Evolutionary conservation across 2,888 invertebrate genomes (phyloP), one percentile per base, ranked within the genome.

Genomic region (Campoplex capitator): DNA sequence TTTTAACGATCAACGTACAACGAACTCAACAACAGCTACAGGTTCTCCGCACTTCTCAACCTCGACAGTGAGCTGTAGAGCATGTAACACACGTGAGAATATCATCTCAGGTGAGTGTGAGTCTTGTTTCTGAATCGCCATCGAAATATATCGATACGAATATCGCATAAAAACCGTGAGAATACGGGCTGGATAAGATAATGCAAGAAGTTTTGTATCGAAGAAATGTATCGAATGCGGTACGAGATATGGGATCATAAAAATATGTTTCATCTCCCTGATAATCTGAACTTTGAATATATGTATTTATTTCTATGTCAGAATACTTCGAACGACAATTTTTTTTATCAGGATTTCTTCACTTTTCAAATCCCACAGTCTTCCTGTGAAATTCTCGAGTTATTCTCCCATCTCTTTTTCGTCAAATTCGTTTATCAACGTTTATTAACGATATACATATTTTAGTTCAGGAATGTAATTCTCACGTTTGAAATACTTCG

Each of bases 1-100:
- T 75, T 76, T 81, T 85, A 85, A 85, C 85, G 80, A 85, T 76
- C 76, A 9, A 16, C 62, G 54, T 51, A 48, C 3, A 11, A 38
- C 3, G 35, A 23, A 23, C 23, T 23, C 32, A 51, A n/a, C 38
- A 23, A 18, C 65, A 11, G 51, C 51, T 51, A 28, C 58, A 28
- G 8, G 18, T 23, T 65, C 28, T 71, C 71, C 48, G n/a, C n/a
- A 62, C 62, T 38, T 71, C 23, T 62, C 48, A 71, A 54, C 35
- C 73, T 28, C 48, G 51, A 48, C 23, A 28, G 51, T 28, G 65
- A 80, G 73, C 65, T 54, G 76, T 48, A 73, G 56, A 74, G 74
- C 35, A 56, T 67, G 62, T 23, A 23, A 23, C 23, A 70, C n/a
- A 32, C 51, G 56, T 45, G 18, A n/a, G 13, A 16, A 68, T 68